Conservation (phyloP, 2,888 invertebrate species). For the Capitulum mitella region DNA sequence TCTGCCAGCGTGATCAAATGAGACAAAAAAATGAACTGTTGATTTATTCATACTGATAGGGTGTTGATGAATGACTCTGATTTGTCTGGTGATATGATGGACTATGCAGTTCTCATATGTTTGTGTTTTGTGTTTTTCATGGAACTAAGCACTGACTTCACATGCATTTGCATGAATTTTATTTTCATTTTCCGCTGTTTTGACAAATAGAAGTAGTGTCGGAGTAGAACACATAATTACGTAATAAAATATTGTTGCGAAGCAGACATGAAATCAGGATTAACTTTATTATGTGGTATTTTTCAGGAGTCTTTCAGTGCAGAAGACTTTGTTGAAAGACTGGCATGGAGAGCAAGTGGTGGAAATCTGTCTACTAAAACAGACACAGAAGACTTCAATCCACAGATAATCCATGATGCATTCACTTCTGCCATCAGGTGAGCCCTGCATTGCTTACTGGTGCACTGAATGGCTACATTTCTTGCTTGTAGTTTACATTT, state of each 20-base stretch:
- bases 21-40: too few species aligned
- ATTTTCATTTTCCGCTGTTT: too few species aligned
- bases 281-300: neutral
- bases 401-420: constrained; percentile 76
- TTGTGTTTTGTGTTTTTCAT: neutral
- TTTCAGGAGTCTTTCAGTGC: constrained; percentile 90
- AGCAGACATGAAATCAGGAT: neutral
- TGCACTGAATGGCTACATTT: too few species aligned
- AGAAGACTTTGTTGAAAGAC: constrained; percentile 92
- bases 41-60: too few species aligned
- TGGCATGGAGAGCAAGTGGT: constrained; percentile 86
- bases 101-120: too few species aligned
- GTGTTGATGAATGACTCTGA: too few species aligned
- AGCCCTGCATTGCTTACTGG: constrained; percentile 26
- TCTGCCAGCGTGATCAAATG: too few species aligned
- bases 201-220: too few species aligned
- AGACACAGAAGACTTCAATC: constrained; percentile 47
- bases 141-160: neutral
- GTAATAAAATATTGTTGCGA: neutral
- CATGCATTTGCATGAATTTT: too few species aligned
- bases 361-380: constrained; percentile 57
- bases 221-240: too few species aligned
- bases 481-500: too few species aligned
- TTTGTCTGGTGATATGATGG: too few species aligned
- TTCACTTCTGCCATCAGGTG: constrained; percentile 76